These are phyloP conservation scores for Allolobophora icterica DNA, from an alignment of 2,888 invertebrate genomes.

Conservation along the genomic window DNA sequence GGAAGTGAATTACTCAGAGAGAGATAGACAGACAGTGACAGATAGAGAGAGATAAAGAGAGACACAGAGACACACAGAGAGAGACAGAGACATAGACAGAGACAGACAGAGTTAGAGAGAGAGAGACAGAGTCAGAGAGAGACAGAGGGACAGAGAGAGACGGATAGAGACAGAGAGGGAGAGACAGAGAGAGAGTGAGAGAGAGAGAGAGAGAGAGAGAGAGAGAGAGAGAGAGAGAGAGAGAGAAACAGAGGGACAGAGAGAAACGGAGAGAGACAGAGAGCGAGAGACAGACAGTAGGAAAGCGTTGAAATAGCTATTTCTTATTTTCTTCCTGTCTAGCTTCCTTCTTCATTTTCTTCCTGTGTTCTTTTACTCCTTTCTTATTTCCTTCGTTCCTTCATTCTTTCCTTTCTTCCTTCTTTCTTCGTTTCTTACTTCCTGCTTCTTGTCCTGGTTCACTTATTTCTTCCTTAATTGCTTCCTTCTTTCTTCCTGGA, in stretches of 20 bases:
- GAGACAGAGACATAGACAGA: conserved; percentile 23
- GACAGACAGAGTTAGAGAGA: conserved; percentile 30
- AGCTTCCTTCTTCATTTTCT: no score
- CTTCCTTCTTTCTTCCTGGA: no score
- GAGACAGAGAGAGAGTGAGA: not conserved
- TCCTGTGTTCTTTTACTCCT: no score
- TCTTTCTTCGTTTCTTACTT: not conserved
- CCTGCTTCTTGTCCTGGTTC: no score
- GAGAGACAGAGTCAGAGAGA: conserved; percentile 30
- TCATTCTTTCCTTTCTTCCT: conserved; percentile 29
- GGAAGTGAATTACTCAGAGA: not conserved
- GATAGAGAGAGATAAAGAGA: not conserved
- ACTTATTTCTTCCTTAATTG: no score
- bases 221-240: not conserved
- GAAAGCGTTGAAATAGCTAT: no score
- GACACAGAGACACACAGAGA: conserved; percentile 5
- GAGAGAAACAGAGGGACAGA: not conserved
- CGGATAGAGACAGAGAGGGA: no score
- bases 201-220: no score
- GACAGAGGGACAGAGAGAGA: conserved; percentile 27
- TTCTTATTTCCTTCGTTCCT: no score
- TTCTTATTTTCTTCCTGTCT: no score
- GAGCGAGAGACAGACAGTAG: not conserved
- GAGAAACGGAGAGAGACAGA: no score
- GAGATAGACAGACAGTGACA: not conserved